A percentile compares a stretch with the other conserved stretches of the same genome.
These are phyloP conservation scores for Bombylius major DNA, from an alignment of 2,888 invertebrate species.

Conservation along the genomic window DNA sequence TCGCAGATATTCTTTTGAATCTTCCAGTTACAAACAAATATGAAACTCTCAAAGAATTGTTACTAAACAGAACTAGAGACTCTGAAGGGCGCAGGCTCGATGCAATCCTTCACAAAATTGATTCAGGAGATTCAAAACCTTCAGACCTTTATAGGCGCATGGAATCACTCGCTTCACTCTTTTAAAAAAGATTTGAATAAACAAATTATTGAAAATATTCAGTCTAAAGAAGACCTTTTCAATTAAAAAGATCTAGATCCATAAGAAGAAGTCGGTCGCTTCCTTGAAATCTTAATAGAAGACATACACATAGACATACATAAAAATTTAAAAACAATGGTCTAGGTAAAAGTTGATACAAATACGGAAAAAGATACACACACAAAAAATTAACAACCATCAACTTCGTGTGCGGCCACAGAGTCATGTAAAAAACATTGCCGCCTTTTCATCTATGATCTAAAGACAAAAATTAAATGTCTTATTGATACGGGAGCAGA, in stretches of 20 bases:
- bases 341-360: too few species aligned
- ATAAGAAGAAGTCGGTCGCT: background rate
- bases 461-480: too few species aligned
- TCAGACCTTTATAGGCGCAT: too few species aligned
- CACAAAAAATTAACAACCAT: background rate
- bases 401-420: background rate
- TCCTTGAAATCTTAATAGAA: background rate
- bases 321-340: background rate
- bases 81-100: constrained; percentile 2
- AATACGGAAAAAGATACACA: background rate
- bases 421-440: background rate
- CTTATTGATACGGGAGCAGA: too few species aligned
- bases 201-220: too few species aligned
- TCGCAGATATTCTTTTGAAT: background rate
- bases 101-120: too few species aligned
- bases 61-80: background rate
- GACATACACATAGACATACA: too few species aligned
- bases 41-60: background rate
- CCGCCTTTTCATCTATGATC: too few species aligned
- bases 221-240: too few species aligned
- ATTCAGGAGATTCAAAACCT: too few species aligned
- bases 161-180: too few species aligned
- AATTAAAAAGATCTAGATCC: background rate
- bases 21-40: background rate
- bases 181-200: too few species aligned